phyloP scores from a whole-genome alignment of 2,888 invertebrate genomes.

The Ditula angustiorana region DNA sequence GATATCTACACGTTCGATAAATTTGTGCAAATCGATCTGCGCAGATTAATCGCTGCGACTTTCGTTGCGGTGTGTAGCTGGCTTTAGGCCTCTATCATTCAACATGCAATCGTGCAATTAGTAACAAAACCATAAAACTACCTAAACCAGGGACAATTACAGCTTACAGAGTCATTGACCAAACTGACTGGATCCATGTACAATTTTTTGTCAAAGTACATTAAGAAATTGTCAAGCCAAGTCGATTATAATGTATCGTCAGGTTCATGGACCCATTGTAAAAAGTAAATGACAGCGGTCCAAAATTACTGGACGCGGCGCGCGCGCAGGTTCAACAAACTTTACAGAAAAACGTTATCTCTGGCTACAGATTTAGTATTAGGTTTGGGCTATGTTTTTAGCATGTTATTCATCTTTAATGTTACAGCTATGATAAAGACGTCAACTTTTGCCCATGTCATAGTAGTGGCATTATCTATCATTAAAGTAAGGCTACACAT shows the following conservation, averaged over 20 bases:
- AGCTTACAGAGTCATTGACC: conserved; percentile 16
- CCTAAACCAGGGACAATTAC: not conserved
- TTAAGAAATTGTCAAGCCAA: conserved; percentile 37
- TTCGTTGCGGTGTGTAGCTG: no score
- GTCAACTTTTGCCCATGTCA: no score
- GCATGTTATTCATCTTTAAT: no score
- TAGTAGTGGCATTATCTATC: no score
- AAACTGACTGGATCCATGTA: conserved; percentile 10
- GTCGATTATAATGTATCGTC: conserved; percentile 30
- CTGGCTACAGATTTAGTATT: not conserved
- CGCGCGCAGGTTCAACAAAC: conserved; percentile 51
- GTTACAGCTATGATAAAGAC: no score
- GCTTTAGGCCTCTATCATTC: no score
- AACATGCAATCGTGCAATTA: not conserved
- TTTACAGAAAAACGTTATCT: conserved; percentile 14
- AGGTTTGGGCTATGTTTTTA: no score
- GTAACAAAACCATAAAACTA: not conserved
- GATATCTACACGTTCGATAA: no score
- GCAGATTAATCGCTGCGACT: no score
- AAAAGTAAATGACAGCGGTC: conserved; percentile 26
- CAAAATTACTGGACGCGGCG: conserved; percentile 37
- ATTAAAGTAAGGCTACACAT: no score
- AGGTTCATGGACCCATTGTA: conserved; percentile 40
- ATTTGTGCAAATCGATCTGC: no score
- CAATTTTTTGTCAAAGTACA: conserved; percentile 30